These are phyloP conservation scores for Cephus nigrinus DNA, from an alignment of 2,888 invertebrate genomes.

Conservation along the genomic window DNA sequence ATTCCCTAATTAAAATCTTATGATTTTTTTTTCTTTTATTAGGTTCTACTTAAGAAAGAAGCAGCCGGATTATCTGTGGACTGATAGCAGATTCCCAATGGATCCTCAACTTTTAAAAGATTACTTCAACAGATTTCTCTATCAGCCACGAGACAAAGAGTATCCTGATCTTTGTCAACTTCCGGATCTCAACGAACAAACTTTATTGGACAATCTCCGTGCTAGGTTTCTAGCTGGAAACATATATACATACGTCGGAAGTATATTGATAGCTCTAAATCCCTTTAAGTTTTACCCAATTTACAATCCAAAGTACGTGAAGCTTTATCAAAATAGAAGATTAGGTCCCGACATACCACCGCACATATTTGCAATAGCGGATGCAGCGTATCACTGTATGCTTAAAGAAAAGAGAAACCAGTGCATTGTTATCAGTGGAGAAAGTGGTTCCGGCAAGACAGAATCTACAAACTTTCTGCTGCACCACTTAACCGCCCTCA, in stretches of 20 bases:
- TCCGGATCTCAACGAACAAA: constrained; percentile 94
- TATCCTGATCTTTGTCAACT: constrained; percentile 96
- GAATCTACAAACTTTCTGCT: constrained; percentile 96
- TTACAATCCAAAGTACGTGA: constrained; percentile 97
- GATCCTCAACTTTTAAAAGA: constrained; percentile 93
- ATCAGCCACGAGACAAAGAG: constrained; percentile 92
- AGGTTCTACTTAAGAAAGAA: constrained; percentile 91
- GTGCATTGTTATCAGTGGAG: constrained; percentile 96
- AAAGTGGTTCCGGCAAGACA: constrained; percentile 96
- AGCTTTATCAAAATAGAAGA: constrained; percentile 92
- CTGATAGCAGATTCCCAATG: constrained; percentile 84
- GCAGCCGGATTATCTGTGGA: constrained; percentile 86
- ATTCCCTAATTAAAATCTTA: constrained; percentile 67
- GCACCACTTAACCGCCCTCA: constrained; percentile 93
- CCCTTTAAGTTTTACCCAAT: constrained; percentile 96
- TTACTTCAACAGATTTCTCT: constrained; percentile 90
- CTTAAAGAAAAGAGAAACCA: constrained; percentile 88
- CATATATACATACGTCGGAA: constrained; percentile 96
- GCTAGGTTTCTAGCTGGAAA: constrained; percentile 91
- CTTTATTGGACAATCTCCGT: constrained; percentile 88
- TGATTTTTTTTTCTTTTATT: constrained; percentile 60
- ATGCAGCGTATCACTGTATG: constrained; percentile 95
- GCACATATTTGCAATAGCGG: constrained; percentile 96
- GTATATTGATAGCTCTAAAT: constrained; percentile 94
- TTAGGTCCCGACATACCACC: constrained; percentile 93